Percentiles rank a stretch among this genome's conserved stretches.
These are phyloP conservation scores for Engraulis encrasicolus DNA, from an alignment of 2,113 vertebrate genomes.

Conservation along the genomic window DNA sequence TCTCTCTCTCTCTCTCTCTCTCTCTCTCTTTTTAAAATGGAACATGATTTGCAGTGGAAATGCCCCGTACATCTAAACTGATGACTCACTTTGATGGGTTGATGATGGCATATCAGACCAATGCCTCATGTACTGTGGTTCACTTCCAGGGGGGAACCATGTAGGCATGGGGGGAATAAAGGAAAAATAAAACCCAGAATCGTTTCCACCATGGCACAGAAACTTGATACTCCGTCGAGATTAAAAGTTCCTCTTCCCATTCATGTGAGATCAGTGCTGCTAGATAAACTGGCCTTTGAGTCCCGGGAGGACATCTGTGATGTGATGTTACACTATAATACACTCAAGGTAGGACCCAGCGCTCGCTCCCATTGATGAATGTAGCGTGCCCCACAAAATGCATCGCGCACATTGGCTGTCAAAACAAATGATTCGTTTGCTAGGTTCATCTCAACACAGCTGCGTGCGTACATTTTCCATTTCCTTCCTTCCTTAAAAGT, in stretches of 20 bases:
- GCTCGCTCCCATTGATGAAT: slow-evolving; percentile 11
- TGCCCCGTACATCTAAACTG: slow-evolving; percentile 50
- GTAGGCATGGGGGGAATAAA: not conserved
- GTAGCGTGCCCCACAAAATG: not conserved
- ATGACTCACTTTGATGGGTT: slow-evolving; percentile 49
- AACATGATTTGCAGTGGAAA: slow-evolving; percentile 52
- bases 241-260: slow-evolving; percentile 15
- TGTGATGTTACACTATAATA: slow-evolving; percentile 19
- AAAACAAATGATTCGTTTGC: slow-evolving; percentile 1
- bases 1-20: slow-evolving; percentile 26
- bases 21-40: slow-evolving; percentile 39
- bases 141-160: not conserved
- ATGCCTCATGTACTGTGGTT: not conserved
- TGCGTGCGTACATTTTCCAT: no score
- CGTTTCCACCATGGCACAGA: not conserved
- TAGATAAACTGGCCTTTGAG: not conserved
- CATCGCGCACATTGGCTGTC: not conserved
- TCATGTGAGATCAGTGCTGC: slow-evolving; percentile 9
- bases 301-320: slow-evolving; percentile 6
- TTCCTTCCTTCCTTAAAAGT: not conserved
- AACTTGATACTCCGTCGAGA: slow-evolving; percentile 2
- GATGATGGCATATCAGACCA: slow-evolving; percentile 19
- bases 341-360: not conserved
- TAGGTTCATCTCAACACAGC: slow-evolving; percentile 16
- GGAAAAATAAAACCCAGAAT: not conserved